Evolutionary conservation across 1,140 invertebrate species (phyloP), one percentile per base, ranked within the genome.

Genomic region (Drosophila biarmipes): DNA sequence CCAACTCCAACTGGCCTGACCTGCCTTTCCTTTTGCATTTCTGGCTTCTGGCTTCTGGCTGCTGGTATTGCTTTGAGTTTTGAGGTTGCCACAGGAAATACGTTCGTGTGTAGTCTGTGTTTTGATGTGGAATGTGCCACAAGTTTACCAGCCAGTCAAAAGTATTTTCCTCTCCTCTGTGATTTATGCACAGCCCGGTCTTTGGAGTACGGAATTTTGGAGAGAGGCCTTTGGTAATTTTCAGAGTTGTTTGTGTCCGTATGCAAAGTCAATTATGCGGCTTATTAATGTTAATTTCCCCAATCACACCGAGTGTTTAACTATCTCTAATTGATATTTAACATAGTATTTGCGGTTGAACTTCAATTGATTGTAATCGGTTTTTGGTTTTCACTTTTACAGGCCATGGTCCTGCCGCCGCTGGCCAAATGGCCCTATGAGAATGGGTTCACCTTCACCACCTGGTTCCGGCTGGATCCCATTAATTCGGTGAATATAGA

Each of bases 401-500:
- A 98, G 98, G 98, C 98, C 46, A 95, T 99, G 86, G 97, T 99
- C 14, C 93, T 99, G 84, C 98, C 99, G 43, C 99, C 99, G 14
- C 93, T 99, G 82, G 97, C 98, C 34, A 96, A 97, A 91, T 99
- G 98, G 98, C 99, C 99, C 0, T 98, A 99, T 92, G 98, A 99
- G 93, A 99, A 97, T 93, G 99, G 99, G 45, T 99, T 99, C 95
- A 99, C 99, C 48, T 99, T 99, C 92, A 98, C 97, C 78, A 99
- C 98, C 72, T 99, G 99, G 99, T 98, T 99, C 93, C 94, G 98
- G 63, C 94, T 99, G 82, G 99, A 99, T 94, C 98, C 98, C 80
- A 98, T 99, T 91, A 99, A 99, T 93, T 99, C 98, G 24, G 98
- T 99, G 91, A 99, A 98, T 94, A 99, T 99, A 87, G 98, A 99